These are phyloP conservation scores for Ploceus nigricollis DNA, from an alignment of 2,113 vertebrate species.

Conservation along the genomic window DNA sequence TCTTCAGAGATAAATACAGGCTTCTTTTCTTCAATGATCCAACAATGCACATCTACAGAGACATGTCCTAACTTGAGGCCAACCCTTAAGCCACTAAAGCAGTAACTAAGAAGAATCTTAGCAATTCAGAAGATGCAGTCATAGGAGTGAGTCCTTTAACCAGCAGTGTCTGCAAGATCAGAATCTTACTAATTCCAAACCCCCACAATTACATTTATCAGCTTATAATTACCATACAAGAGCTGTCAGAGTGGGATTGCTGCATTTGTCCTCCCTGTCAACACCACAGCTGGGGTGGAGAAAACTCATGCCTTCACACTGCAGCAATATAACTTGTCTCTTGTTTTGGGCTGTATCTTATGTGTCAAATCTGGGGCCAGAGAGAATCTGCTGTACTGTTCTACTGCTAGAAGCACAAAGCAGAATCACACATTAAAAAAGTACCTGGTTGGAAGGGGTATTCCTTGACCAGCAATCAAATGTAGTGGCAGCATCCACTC, in stretches of 20 bases:
- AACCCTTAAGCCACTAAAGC: neutral
- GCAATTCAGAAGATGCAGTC: neutral
- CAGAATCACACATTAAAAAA: neutral
- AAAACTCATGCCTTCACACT: neutral
- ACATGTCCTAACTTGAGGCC: neutral
- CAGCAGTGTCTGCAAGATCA: neutral
- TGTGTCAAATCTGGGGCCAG: neutral
- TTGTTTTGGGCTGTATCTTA: neutral
- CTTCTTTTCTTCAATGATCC: neutral
- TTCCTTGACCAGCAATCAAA: neutral
- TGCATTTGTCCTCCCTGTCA: neutral
- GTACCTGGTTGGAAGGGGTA: neutral
- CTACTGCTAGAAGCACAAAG: neutral
- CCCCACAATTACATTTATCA: neutral
- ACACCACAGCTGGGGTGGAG: neutral
- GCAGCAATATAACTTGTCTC: neutral
- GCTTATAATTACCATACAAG: neutral
- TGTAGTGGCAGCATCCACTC: neutral
- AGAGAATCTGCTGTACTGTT: neutral
- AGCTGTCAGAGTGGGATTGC: neutral
- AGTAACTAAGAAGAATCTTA: neutral
- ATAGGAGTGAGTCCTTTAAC: neutral
- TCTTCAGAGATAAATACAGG: neutral
- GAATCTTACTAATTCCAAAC: neutral
- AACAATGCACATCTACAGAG: neutral